Base-by-base conservation (phyloP, 2,113 vertebrate genomes). In the Silurus asotus region DNA sequence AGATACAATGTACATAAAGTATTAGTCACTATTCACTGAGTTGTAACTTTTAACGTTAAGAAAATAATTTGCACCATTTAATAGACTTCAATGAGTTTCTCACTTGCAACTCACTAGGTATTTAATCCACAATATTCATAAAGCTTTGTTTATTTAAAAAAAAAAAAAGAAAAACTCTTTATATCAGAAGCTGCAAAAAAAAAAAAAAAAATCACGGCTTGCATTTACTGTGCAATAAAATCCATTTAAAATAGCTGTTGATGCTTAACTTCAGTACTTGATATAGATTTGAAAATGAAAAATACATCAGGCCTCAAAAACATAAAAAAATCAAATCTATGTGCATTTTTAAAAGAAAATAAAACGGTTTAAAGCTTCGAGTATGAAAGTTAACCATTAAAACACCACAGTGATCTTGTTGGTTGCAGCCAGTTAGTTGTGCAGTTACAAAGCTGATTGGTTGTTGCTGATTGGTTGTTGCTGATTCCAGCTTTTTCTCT, bases 391-490 rank as follows among this genome's bases (percentile, higher is more conserved):
- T 86, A 76, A 81, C 80, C 76, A 77, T 84, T 83, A 84, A 81
- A 89, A 89, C 88, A 86, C 86, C 88, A 89, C 88, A 88, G 88
- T 89, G 86, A 88, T 86, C 82, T 77, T 79, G 86, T 85, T 84
- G 59, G 51, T 83, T 74, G 76, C 86, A 85, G 85, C 81, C 86
- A 80, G 67, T 58, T 58, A 82, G 72, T 86, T 90, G 87, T 89
- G 87, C 80, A 80, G 77, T 77, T 51, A 83, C 49, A 83, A 64
- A 75, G 80, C 51, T 62, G 86, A 19, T 61, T 87, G 77, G 86
- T 88, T 80, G 58, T 45, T 87, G 81, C 45, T 75, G 75, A 37
- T 37, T 37, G 28, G 28, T 37, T 37, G 28, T 37, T 37, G 28
- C 28, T n/a, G n/a, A 85, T 87, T 62, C 69, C 45, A 45, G 28